phyloP scores from a whole-genome alignment of 1,140 invertebrate species.

The Macrobrachium rosenbergii region DNA sequence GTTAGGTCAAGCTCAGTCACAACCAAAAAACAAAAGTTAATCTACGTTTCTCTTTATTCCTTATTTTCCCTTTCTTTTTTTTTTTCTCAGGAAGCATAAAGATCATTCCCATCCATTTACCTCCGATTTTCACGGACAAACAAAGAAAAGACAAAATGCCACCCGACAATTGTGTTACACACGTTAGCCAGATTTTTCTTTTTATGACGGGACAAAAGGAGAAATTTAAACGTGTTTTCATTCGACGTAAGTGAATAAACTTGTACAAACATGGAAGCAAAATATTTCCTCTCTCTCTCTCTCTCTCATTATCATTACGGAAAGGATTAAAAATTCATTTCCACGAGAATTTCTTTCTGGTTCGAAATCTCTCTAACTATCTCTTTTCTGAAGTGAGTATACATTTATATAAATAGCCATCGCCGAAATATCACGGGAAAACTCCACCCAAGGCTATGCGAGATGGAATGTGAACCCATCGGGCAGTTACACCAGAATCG shows the following conservation, averaged over 20 bases:
- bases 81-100: not conserved
- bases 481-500: not conserved
- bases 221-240: too few relatives aligned
- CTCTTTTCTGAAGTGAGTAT: too few relatives aligned
- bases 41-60: not conserved
- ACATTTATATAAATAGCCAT: too few relatives aligned
- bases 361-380: too few relatives aligned
- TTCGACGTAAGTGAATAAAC: too few relatives aligned
- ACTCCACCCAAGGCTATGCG: not conserved
- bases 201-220: too few relatives aligned
- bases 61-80: not conserved
- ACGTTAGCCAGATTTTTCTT: too few relatives aligned
- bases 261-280: too few relatives aligned
- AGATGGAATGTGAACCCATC: not conserved
- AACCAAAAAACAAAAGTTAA: conserved; percentile 8
- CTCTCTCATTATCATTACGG: not conserved
- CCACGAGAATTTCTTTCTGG: not conserved
- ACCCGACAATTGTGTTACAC: too few relatives aligned
- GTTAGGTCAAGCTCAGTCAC: conserved; percentile 35
- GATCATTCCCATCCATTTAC: conserved; percentile 7
- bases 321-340: not conserved
- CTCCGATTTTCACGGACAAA: conserved; percentile 2
- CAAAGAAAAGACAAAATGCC: too few relatives aligned
- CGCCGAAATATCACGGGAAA: too few relatives aligned
- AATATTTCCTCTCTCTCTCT: not conserved